These are phyloP conservation scores for Scaptodrosophila lebanonensis DNA, from an alignment of 1,140 invertebrate species.

Conservation along the genomic window DNA sequence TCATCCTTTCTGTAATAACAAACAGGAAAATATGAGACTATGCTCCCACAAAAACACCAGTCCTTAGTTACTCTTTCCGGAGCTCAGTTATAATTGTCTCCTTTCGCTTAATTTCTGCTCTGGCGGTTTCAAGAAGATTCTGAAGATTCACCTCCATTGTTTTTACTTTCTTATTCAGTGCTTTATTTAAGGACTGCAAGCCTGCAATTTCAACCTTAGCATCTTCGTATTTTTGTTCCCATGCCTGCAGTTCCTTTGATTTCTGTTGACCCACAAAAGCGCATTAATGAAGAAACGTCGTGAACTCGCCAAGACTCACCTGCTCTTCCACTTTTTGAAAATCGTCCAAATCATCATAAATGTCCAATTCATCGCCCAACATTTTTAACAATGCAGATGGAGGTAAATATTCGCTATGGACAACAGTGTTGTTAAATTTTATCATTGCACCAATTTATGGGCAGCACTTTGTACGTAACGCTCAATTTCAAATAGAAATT, in stretches of 20 bases:
- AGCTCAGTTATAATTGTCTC: conserved; percentile 54
- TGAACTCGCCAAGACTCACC: conserved; percentile 12
- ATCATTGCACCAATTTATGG: too few species aligned
- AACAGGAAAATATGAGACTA: neutral
- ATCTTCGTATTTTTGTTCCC: conserved; percentile 43
- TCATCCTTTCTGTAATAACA: conserved; percentile 56
- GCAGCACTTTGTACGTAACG: conserved; percentile 10
- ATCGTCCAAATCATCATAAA: conserved; percentile 68
- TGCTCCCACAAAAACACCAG: neutral
- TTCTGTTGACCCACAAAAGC: conserved; percentile 38
- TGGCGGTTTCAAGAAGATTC: conserved; percentile 61
- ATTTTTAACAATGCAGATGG: conserved; percentile 19
- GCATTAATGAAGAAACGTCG: neutral
- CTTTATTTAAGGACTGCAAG: conserved; percentile 41
- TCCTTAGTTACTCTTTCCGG: conserved; percentile 57
- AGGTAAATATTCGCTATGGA: neutral
- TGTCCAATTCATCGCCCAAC: conserved; percentile 56
- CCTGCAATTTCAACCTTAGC: conserved; percentile 33
- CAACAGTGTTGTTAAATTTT: conserved; percentile 4
- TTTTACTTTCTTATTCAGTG: conserved; percentile 54
- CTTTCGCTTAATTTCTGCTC: conserved; percentile 59
- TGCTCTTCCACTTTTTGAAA: conserved; percentile 59
- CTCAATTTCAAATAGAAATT: neutral
- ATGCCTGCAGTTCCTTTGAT: conserved; percentile 52
- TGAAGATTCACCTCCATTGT: conserved; percentile 64